Base-by-base conservation (phyloP, 2,113 vertebrate species). In the Oxyura jamaicensis region DNA sequence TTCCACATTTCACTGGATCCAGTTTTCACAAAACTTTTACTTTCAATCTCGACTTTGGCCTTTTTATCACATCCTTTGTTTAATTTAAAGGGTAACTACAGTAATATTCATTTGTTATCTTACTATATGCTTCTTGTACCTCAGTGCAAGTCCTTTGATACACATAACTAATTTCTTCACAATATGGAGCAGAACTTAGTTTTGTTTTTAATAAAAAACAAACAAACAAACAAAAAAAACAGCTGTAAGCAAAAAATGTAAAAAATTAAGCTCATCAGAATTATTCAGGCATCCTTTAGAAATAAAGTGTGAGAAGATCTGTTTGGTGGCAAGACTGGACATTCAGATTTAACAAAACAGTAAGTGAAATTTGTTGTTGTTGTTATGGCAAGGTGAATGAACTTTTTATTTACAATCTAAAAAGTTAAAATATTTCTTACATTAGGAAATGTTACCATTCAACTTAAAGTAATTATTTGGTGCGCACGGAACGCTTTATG, bases 1-100 rank as follows among this genome's bases (percentile, higher is more conserved):
- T 91, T 67, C 23, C 76, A 50, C 4, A 35, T 36, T 16, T 67
- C 35, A 48, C 11, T 65, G 87, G 7, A 33, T 76, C 11, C 8
- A 8, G 3, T 66, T 89, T 81, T 86, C 35, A 65, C 33, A 56
- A 58, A 66, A 52, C 7, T 39, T 77, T 15, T 56, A 2, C 10
- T 6, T 6, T 48, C 2, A 1, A 0, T n/a, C 19, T 68, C 17
- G 62, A 48, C 3, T 59, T 77, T 28, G 46, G 63, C 4, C 3
- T 14, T 25, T 53, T 58, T 33, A 10, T 1, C 13, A 23, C 3
- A 33, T 17, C 8, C 11, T 69, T 52, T 75, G 2, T 10, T 89
- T 67, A 60, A 48, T 93, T 79, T 84, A 79, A 91, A 91, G 48
- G 8, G 5, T 55, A 79, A 75, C 7, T 68, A 33, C 16, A 88